Percentiles rank a stretch among this genome's conserved stretches.
Conservation (phyloP, 2,113 vertebrate species). For the Microtus richardsoni region DNA sequence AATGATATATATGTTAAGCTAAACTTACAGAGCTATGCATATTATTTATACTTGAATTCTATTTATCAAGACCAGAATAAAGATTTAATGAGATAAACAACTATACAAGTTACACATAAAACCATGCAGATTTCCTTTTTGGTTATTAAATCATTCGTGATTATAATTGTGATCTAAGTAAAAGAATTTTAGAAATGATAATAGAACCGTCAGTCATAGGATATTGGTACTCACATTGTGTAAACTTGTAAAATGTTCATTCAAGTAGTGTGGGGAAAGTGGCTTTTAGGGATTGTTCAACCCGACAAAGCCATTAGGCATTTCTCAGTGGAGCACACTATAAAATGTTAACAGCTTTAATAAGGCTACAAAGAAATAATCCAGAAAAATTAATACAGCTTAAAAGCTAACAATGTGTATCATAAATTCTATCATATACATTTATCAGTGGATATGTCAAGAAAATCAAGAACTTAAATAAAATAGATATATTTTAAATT, state of each 20-base stretch:
- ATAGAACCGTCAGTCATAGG: neutral
- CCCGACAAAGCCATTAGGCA: neutral
- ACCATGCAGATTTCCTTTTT: neutral
- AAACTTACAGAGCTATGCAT: neutral
- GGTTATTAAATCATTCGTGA: neutral
- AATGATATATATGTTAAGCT: neutral
- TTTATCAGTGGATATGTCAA: neutral
- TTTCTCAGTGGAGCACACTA: neutral
- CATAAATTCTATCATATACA: neutral
- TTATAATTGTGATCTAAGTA: neutral
- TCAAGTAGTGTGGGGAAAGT: neutral
- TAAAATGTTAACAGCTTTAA: neutral
- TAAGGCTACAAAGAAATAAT: neutral
- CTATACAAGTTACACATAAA: neutral
- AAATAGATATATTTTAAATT: constrained; percentile 11
- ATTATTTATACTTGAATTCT: constrained; percentile 25
- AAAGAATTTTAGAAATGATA: neutral
- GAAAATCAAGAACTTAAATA: neutral
- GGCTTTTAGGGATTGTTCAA: neutral
- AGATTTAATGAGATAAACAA: constrained; percentile 8
- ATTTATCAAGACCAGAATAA: neutral
- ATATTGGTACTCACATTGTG: neutral
- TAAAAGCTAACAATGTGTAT: neutral
- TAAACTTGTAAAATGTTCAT: neutral
- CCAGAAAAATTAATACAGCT: neutral